Conservation (phyloP, 2,113 vertebrate species). For the Campylomormyrus numenius region DNA sequence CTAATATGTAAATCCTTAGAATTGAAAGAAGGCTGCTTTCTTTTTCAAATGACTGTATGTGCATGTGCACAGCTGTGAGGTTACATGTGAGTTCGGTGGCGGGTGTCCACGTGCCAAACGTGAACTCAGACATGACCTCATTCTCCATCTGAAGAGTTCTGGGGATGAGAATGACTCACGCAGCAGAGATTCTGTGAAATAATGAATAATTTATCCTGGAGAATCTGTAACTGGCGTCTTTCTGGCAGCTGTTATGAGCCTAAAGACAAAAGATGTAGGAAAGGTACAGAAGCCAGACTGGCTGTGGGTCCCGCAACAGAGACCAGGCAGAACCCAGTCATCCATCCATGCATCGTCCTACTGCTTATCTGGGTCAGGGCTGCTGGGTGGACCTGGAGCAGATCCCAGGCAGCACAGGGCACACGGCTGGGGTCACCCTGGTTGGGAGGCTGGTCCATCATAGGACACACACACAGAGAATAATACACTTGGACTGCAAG, state of each 20-base stretch:
- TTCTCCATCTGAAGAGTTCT: not conserved
- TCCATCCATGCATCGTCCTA: not conserved
- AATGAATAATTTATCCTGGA: slow-evolving; percentile 9
- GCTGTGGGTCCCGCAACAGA: not conserved
- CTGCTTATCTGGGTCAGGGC: not conserved
- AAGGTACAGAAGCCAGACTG: not conserved
- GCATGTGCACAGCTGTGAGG: not conserved
- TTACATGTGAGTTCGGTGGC: not conserved
- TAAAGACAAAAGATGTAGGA: not conserved
- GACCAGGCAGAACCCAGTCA: not conserved
- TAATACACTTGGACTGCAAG: not conserved
- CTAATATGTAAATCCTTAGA: not conserved
- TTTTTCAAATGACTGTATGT: not conserved
- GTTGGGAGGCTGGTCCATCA: not conserved
- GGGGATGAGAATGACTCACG: not conserved
- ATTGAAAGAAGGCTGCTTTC: not conserved
- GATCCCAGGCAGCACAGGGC: not conserved
- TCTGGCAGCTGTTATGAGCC: not conserved
- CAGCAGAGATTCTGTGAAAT: not conserved
- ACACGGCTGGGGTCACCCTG: not conserved
- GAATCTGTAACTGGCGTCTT: not conserved
- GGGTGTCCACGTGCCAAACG: not conserved
- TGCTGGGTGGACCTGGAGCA: not conserved
- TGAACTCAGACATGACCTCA: not conserved
- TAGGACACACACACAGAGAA: not conserved